phyloP scores from a whole-genome alignment of 2,113 vertebrate genomes.

The Poeciliopsis prolifica region DNA sequence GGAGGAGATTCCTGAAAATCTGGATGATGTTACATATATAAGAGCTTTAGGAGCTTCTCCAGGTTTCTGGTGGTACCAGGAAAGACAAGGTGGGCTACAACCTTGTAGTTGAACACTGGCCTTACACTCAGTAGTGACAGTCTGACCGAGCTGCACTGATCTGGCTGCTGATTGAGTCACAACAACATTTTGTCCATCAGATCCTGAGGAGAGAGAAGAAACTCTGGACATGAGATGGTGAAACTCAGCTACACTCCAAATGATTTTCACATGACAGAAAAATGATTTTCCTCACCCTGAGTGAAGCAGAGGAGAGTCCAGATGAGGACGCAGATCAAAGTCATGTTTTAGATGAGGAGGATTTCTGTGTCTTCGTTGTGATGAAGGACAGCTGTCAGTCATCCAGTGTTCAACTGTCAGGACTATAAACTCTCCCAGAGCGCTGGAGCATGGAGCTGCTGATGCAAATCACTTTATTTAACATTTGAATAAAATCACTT shows the following conservation, averaged over 20 bases:
- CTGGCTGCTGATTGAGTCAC: constrained; percentile 13
- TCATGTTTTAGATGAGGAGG: constrained; percentile 14
- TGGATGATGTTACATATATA: background rate
- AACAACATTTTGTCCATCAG: constrained; percentile 23
- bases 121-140: constrained; percentile 15
- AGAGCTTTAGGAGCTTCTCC: constrained; percentile 22
- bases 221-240: background rate
- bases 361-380: background rate
- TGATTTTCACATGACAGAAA: constrained; percentile 14
- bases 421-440: no score
- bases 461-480: no score
- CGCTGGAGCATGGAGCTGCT: no score
- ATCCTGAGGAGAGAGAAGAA: constrained; percentile 20
- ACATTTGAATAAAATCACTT: no score
- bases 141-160: constrained; percentile 18
- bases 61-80: constrained; percentile 10
- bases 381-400: no score
- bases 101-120: no score
- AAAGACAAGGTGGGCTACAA: no score
- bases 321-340: constrained; percentile 5
- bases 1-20: constrained; percentile 21
- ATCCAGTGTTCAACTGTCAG: no score
- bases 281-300: constrained; percentile 6
- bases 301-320: constrained; percentile 14
- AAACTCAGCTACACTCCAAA: constrained; percentile 15